A percentile compares a stretch with the other conserved stretches of the same genome.
Evolutionary conservation across 2,113 vertebrate species (phyloP).

Genomic region (Microcebus murinus): DNA sequence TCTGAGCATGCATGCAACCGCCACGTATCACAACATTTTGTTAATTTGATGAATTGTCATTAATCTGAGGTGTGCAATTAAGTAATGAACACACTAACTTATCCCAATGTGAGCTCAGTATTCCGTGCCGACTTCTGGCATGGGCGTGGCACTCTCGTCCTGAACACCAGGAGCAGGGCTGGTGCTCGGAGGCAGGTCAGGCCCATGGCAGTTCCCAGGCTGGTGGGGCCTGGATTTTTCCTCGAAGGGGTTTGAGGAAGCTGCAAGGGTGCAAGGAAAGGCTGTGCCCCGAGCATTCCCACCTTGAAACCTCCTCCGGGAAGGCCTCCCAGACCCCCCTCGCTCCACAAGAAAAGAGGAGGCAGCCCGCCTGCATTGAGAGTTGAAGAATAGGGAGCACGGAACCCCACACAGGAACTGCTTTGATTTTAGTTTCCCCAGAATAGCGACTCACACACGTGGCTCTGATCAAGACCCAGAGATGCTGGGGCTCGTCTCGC

Average conservation of each 20-base stretch:
- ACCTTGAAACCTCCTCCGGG: neutral
- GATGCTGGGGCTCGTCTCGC: fast-evolving
- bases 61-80: neutral
- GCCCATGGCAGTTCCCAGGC: neutral
- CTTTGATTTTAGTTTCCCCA: neutral
- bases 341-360: neutral
- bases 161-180: fast-evolving
- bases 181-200: fast-evolving
- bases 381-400: neutral
- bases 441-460: fast-evolving
- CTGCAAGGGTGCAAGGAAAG: neutral
- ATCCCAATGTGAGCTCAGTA: fast-evolving
- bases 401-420: neutral
- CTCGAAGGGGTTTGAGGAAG: neutral
- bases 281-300: fast-evolving
- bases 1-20: neutral
- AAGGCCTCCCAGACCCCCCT: neutral
- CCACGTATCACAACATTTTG: fast-evolving
- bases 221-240: fast-evolving
- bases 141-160: neutral
- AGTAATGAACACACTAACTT: fast-evolving
- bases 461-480: fast-evolving
- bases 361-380: neutral
- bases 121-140: fast-evolving
- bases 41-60: neutral